These are phyloP conservation scores for Silurus glanis DNA, from an alignment of 2,113 vertebrate species.

Conservation along the genomic window DNA sequence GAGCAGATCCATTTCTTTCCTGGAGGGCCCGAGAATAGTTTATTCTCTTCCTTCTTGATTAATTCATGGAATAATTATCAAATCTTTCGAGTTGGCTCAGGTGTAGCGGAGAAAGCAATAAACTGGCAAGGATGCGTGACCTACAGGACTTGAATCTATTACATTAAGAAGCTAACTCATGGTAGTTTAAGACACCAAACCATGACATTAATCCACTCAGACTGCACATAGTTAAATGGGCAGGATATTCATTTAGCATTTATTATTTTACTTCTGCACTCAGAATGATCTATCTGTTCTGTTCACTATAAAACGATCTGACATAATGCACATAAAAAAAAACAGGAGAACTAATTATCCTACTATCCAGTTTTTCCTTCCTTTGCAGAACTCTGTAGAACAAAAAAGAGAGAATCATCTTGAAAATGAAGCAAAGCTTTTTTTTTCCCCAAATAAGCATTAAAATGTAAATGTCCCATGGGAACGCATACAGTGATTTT, in stretches of 20 bases:
- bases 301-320: background rate
- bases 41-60: slow-evolving; percentile 17
- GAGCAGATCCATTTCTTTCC: background rate
- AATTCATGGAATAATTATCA: slow-evolving; percentile 37
- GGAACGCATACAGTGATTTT: background rate
- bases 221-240: background rate
- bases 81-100: slow-evolving; percentile 19
- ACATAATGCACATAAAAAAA: background rate
- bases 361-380: background rate
- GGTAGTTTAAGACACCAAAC: background rate
- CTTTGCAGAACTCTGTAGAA: background rate
- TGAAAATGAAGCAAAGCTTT: background rate
- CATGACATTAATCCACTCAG: background rate
- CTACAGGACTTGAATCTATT: slow-evolving; percentile 8
- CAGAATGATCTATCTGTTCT: background rate
- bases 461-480: background rate
- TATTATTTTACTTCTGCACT: background rate
- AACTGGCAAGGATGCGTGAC: slow-evolving; percentile 8
- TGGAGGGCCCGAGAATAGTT: background rate
- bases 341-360: background rate
- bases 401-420: background rate
- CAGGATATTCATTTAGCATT: background rate
- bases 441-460: background rate
- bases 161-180: background rate
- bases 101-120: slow-evolving; percentile 14